A percentile compares a stretch with the other conserved stretches of the same genome.
phyloP scores from a whole-genome alignment of 2,888 invertebrate genomes.

The Artemia sinica region DNA sequence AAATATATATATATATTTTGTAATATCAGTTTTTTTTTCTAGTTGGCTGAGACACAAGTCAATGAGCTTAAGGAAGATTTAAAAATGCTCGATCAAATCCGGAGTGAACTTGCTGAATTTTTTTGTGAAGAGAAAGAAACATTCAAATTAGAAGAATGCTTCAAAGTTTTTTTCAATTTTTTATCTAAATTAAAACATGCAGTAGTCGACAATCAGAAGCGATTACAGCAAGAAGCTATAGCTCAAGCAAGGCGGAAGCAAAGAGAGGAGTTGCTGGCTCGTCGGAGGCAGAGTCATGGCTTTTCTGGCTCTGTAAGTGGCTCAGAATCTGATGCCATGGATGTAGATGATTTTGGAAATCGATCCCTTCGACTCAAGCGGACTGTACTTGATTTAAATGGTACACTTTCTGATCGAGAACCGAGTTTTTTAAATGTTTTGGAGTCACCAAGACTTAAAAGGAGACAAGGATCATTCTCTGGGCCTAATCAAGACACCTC shows the following conservation, averaged over 20 bases:
- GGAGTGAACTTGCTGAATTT: conserved; percentile 66
- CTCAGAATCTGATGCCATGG: conserved; percentile 46
- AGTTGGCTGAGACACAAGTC: conserved; percentile 28
- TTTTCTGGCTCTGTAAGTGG: conserved; percentile 30
- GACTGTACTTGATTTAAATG: not conserved
- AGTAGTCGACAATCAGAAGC: conserved; percentile 62
- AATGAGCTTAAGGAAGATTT: conserved; percentile 46
- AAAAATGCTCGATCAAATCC: conserved; percentile 49
- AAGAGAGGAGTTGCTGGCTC: conserved; percentile 48
- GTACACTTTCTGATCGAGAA: not conserved
- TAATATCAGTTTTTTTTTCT: conserved; percentile 16
- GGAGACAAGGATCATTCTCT: conserved; percentile 48
- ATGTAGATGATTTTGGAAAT: not conserved
- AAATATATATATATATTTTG: not conserved
- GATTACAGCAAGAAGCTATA: conserved; percentile 67
- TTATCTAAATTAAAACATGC: conserved; percentile 70
- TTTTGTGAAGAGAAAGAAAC: conserved; percentile 80
- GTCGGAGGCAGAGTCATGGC: conserved; percentile 38
- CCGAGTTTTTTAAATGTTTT: conserved; percentile 36
- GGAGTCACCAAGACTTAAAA: conserved; percentile 48
- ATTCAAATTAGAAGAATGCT: conserved; percentile 86
- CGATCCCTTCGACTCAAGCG: not conserved
- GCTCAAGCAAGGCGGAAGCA: conserved; percentile 57
- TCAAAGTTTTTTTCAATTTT: conserved; percentile 71
- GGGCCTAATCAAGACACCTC: conserved; percentile 28